phyloP scores from a whole-genome alignment of 2,797 vertebrate genomes.

The Neosilurus mollespiculum region DNA sequence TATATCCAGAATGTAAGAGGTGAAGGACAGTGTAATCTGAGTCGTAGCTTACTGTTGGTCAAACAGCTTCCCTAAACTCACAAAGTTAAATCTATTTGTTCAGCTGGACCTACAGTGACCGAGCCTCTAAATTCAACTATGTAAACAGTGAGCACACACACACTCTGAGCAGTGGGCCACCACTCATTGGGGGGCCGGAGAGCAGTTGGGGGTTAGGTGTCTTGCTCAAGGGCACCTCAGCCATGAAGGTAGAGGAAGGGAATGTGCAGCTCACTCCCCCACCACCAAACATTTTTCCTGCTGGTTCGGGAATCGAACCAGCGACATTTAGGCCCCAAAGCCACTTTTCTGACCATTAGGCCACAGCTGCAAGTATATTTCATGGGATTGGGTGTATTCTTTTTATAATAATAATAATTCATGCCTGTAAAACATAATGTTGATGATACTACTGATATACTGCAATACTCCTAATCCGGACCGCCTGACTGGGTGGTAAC shows the following conservation, averaged over 20 bases:
- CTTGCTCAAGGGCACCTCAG: too few relatives aligned
- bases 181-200: too few relatives aligned
- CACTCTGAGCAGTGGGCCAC: too few relatives aligned
- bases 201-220: too few relatives aligned
- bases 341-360: too few relatives aligned
- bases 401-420: not conserved
- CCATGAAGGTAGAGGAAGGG: too few relatives aligned
- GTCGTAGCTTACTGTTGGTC: not conserved
- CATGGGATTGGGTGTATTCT: not conserved
- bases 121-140: not conserved
- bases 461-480: not conserved
- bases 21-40: constrained; percentile 11
- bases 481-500: not conserved
- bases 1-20: constrained; percentile 24
- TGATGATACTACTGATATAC: not conserved
- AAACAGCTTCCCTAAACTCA: constrained; percentile 5
- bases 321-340: too few relatives aligned
- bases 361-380: not conserved
- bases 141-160: too few relatives aligned
- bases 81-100: not conserved
- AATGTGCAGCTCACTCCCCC: too few relatives aligned
- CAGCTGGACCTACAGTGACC: constrained; percentile 1
- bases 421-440: not conserved
- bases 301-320: too few relatives aligned
- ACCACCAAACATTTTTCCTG: too few relatives aligned